A percentile compares a stretch with the other conserved stretches of the same genome.
Evolutionary conservation across 2,888 invertebrate species (phyloP).

Genomic region (Pachycephus smyrnensis): DNA sequence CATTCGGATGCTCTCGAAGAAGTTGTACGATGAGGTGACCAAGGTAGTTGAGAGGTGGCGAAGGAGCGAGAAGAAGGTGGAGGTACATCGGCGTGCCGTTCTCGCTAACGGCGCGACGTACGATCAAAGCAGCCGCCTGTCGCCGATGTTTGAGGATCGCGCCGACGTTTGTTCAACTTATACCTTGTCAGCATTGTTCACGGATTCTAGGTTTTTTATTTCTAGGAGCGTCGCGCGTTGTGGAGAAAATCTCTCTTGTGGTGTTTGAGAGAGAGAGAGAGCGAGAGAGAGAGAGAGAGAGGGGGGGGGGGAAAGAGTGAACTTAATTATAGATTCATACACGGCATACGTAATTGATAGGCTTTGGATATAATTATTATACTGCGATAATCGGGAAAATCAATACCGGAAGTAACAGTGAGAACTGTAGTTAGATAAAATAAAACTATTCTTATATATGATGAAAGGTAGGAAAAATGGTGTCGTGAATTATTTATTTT

Average conservation of each 20-base stretch:
- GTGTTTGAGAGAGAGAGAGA: slow-evolving; percentile 11
- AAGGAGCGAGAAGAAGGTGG: not conserved
- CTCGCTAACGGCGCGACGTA: slow-evolving; percentile 5
- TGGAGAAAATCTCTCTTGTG: slow-evolving; percentile 30
- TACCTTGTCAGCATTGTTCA: slow-evolving; percentile 63
- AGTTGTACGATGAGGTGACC: not conserved
- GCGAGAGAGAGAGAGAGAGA: not conserved
- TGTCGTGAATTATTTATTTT: too few relatives aligned
- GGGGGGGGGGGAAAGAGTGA: too few relatives aligned
- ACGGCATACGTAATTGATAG: not conserved
- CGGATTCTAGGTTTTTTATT: slow-evolving; percentile 36
- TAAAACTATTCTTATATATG: not conserved
- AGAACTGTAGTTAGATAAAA: not conserved
- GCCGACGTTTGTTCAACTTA: slow-evolving; percentile 61
- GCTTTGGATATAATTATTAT: not conserved
- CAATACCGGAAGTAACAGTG: not conserved
- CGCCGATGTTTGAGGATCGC: slow-evolving; percentile 63
- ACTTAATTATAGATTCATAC: not conserved
- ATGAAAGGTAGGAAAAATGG: not conserved
- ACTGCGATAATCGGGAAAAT: not conserved
- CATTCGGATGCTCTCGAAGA: not conserved
- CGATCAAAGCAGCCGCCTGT: slow-evolving; percentile 57
- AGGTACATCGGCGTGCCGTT: not conserved
- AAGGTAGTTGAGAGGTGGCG: slow-evolving; percentile 15
- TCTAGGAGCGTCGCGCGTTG: slow-evolving; percentile 23